Percentiles rank a stretch among this genome's conserved stretches.
Conservation (phyloP, 2,888 invertebrate species). For the Imbricaverruca yamaguchii region DNA sequence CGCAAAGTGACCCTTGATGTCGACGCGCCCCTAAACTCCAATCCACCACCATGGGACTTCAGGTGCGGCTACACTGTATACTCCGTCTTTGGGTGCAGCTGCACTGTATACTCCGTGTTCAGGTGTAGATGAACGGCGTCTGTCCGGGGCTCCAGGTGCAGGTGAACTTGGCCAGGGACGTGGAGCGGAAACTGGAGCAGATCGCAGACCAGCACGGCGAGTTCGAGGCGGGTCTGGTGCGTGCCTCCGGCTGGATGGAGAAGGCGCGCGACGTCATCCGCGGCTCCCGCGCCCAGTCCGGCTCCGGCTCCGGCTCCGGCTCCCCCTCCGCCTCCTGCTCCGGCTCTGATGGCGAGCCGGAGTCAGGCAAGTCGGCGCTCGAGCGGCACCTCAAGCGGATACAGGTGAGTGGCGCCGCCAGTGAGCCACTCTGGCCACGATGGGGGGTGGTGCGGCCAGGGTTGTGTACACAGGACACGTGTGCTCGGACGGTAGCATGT, state of each 20-base stretch:
- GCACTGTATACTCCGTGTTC: slow-evolving; percentile 3
- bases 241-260: slow-evolving; percentile 76
- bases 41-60: no score
- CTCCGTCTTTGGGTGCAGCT: no score
- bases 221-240: slow-evolving; percentile 65
- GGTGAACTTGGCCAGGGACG: slow-evolving; percentile 79
- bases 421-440: no score
- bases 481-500: no score
- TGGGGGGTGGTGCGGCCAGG: no score
- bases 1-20: no score
- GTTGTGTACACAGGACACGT: no score
- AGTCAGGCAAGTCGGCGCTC: slow-evolving; percentile 67
- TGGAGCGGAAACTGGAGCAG: slow-evolving; percentile 80
- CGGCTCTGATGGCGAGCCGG: slow-evolving; percentile 66
- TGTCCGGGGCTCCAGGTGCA: slow-evolving; percentile 49
- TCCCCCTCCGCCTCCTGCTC: background rate
- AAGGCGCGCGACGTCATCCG: slow-evolving; percentile 74
- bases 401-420: background rate
- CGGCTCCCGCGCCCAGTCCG: slow-evolving; percentile 43
- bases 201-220: slow-evolving; percentile 76
- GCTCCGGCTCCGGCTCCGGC: background rate
- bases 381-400: slow-evolving; percentile 63
- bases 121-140: background rate
- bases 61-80: no score
- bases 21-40: no score